Conservation (phyloP, 2,113 vertebrate species). For the Hippocampus barbouri region DNA sequence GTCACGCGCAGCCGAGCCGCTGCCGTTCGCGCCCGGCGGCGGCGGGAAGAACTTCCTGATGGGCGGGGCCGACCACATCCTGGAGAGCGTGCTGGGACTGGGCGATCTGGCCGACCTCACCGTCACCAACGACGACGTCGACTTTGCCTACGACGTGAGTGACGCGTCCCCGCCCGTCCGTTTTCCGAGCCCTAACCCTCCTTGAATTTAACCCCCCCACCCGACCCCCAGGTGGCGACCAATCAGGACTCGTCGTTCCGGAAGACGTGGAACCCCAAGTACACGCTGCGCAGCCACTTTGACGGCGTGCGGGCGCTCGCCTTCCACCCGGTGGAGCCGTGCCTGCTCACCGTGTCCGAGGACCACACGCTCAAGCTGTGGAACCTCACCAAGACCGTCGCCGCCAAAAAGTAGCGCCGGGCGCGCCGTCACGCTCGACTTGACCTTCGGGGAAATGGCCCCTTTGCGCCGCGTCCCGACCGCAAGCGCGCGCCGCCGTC, state of each 20-base stretch:
- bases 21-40: constrained; percentile 87
- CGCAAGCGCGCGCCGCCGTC: no score
- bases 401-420: constrained; percentile 85
- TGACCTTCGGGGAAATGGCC: no score
- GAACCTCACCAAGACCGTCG: constrained; percentile 98
- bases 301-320: constrained; percentile 93
- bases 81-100: constrained; percentile 95
- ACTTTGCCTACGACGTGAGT: constrained; percentile 98
- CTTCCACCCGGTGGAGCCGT: constrained; percentile 96
- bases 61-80: constrained; percentile 86
- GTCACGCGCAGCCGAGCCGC: constrained; percentile 76
- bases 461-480: no score
- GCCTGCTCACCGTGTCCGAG: constrained; percentile 96
- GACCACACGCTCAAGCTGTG: constrained; percentile 98
- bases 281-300: constrained; percentile 95
- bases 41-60: constrained; percentile 97
- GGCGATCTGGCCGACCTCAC: constrained; percentile 98
- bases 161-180: background rate
- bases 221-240: constrained; percentile 78
- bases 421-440: no score
- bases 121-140: constrained; percentile 92
- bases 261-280: constrained; percentile 98
- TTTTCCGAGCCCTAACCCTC: no score
- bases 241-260: constrained; percentile 96
- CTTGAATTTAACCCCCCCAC: no score